Percentiles rank a stretch among this genome's conserved stretches.
These are phyloP conservation scores for Macrosteles quadrilineatus DNA, from an alignment of 1,140 invertebrate species.

Conservation along the genomic window DNA sequence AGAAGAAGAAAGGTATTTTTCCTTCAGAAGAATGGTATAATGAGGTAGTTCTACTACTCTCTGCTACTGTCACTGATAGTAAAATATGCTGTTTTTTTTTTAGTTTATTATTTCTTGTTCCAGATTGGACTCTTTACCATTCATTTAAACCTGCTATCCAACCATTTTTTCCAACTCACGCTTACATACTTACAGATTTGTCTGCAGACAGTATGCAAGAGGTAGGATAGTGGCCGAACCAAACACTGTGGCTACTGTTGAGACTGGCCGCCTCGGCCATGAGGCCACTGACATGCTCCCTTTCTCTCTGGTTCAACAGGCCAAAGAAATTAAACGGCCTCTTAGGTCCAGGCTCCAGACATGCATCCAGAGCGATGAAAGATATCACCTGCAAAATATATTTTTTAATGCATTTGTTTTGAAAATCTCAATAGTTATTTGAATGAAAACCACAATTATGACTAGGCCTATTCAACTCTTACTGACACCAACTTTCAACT, in stretches of 20 bases:
- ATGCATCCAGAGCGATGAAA: conserved; percentile 89
- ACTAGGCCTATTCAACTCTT: neutral
- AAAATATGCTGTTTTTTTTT: too few species aligned
- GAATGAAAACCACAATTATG: neutral
- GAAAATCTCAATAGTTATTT: neutral
- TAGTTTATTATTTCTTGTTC: too few species aligned
- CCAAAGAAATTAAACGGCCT: conserved; percentile 94
- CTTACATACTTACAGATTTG: too few species aligned
- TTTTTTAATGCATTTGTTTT: conserved; percentile 41
- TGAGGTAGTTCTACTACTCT: too few species aligned
- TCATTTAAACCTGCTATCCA: too few species aligned
- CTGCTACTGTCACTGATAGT: too few species aligned
- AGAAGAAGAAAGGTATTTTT: too few species aligned
- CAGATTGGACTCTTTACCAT: too few species aligned
- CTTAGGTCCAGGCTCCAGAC: conserved; percentile 78
- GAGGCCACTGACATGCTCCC: conserved; percentile 56
- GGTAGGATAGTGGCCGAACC: conserved; percentile 94
- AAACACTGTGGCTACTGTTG: conserved; percentile 60
- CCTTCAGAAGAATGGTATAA: too few species aligned
- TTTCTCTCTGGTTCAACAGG: conserved; percentile 62
- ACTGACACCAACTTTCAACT: too few species aligned
- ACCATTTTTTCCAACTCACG: too few species aligned
- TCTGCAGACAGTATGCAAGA: conserved; percentile 75
- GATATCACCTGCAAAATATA: conserved; percentile 62
- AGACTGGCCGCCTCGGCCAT: conserved; percentile 49